These are phyloP conservation scores for Brachypodius melanocephalos DNA, from an alignment of 2,113 vertebrate species.

Conservation along the genomic window DNA sequence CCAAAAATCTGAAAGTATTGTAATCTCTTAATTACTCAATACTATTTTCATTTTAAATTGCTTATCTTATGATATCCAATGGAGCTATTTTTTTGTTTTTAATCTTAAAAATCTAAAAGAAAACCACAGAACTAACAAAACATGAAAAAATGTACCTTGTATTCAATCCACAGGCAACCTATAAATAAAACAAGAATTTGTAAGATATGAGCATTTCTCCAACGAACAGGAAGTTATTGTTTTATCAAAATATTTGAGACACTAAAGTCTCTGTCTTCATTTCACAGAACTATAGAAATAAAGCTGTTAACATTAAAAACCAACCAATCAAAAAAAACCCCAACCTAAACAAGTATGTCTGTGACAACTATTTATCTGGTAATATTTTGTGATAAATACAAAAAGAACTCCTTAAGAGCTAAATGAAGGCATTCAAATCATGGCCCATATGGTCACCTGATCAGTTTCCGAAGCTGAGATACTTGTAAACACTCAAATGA, in stretches of 20 bases:
- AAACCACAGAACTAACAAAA: neutral
- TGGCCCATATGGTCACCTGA: neutral
- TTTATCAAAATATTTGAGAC: neutral
- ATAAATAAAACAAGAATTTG: constrained; percentile 37
- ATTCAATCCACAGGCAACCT: constrained; percentile 74
- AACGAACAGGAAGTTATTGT: neutral
- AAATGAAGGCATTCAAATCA: neutral
- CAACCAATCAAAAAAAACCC: neutral
- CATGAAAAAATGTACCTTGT: constrained; percentile 57
- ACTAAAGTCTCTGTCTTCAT: neutral
- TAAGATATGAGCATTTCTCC: neutral
- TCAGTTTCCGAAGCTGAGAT: neutral
- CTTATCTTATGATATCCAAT: neutral
- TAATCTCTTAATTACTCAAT: neutral
- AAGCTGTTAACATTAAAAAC: neutral
- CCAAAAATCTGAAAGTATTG: neutral
- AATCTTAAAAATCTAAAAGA: neutral
- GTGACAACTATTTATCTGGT: neutral
- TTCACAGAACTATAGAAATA: neutral
- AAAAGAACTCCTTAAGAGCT: neutral
- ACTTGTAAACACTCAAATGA: neutral
- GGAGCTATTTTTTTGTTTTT: neutral
- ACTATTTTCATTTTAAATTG: neutral
- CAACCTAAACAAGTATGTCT: neutral
- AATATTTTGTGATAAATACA: neutral